These are phyloP conservation scores for Brenthis ino DNA, from an alignment of 2,888 invertebrate genomes.

Conservation along the genomic window DNA sequence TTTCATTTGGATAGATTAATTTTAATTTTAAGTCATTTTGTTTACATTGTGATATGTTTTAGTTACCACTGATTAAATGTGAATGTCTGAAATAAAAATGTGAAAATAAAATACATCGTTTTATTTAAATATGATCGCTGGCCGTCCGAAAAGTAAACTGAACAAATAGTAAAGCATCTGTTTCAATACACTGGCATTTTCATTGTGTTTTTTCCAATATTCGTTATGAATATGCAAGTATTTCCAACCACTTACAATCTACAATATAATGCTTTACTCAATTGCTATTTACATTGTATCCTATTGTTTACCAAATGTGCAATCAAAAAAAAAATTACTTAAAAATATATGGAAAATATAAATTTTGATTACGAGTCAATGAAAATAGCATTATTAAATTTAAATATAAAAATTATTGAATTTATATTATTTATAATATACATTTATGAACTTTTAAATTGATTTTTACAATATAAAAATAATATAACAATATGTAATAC, in stretches of 20 bases:
- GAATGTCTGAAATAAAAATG: conserved; percentile 47
- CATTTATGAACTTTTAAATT: too few relatives aligned
- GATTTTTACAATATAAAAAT: too few relatives aligned
- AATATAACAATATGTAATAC: too few relatives aligned
- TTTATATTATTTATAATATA: too few relatives aligned
- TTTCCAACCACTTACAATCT: conserved; percentile 12
- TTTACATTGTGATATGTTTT: conserved; percentile 50
- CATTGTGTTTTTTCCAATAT: conserved; percentile 19
- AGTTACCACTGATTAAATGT: conserved; percentile 54
- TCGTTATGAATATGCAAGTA: conserved; percentile 17
- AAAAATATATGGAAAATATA: background rate
- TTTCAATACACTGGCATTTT: conserved; percentile 13
- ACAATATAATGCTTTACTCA: conserved; percentile 15
- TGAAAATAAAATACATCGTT: conserved; percentile 35
- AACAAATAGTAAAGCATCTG: conserved; percentile 6
- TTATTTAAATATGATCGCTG: conserved; percentile 29
- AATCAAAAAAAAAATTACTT: background rate
- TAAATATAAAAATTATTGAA: too few relatives aligned
- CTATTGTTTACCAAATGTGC: conserved; percentile 12
- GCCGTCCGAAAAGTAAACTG: conserved; percentile 3
- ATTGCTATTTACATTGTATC: conserved; percentile 11
- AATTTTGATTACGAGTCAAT: too few relatives aligned
- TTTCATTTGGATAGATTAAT: conserved; percentile 45
- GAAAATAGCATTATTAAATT: too few relatives aligned
- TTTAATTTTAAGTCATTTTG: conserved; percentile 41